These are phyloP conservation scores for Agrotis exclamationis DNA, from an alignment of 2,888 invertebrate genomes.

Conservation along the genomic window DNA sequence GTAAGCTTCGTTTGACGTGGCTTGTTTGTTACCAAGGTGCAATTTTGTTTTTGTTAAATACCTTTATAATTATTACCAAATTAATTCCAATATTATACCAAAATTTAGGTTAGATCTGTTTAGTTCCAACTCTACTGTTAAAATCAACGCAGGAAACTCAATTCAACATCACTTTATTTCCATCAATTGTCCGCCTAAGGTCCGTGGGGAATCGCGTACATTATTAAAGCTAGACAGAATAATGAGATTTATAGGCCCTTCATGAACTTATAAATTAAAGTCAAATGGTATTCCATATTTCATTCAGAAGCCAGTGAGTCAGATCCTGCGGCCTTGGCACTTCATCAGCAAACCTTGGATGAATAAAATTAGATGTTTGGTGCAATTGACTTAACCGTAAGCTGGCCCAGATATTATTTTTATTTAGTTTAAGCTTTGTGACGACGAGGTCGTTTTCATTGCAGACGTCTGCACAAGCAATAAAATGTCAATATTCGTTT, in stretches of 20 bases:
- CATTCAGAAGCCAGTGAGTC: constrained; percentile 42
- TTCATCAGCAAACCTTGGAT: constrained; percentile 58
- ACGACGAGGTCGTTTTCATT: constrained; percentile 68
- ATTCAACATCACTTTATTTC: constrained; percentile 3
- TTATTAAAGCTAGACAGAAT: constrained; percentile 18
- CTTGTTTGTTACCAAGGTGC: not conserved
- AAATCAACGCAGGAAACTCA: not conserved
- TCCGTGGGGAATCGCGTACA: constrained; percentile 11
- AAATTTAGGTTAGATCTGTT: not conserved
- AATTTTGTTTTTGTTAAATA: not conserved
- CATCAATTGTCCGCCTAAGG: not conserved
- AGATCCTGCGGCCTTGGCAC: constrained; percentile 48
- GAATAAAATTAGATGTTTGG: constrained; percentile 55
- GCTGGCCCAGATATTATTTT: constrained; percentile 59
- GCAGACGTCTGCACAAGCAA: constrained; percentile 62
- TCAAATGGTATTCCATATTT: constrained; percentile 53
- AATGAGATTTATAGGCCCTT: constrained; percentile 46
- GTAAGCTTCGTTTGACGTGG: not conserved
- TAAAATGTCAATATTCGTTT: constrained; percentile 71
- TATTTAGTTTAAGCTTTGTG: constrained; percentile 53
- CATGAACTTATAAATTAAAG: constrained; percentile 48
- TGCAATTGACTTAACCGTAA: constrained; percentile 67
- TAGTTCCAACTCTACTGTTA: not conserved
- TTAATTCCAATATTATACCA: not conserved
- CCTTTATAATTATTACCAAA: no score